Conservation (phyloP, 2,113 vertebrate genomes). For the Egretta garzetta region DNA sequence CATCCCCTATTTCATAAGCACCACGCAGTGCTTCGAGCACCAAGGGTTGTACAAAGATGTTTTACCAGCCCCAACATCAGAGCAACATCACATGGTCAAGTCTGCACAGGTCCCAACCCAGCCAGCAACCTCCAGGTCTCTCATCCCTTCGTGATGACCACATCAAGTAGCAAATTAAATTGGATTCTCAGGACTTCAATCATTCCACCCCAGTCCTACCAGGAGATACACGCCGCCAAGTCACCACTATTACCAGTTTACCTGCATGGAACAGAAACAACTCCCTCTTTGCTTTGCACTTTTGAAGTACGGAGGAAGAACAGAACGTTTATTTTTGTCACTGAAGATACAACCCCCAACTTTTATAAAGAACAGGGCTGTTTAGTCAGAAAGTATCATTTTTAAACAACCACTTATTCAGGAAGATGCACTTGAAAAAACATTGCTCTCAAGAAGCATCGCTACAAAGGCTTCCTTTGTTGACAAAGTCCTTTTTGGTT, state of each 20-base stretch:
- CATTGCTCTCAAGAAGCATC: background rate
- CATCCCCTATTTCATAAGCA: background rate
- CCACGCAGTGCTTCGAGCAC: accelerated
- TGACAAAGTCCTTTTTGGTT: background rate
- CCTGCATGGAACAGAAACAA: accelerated
- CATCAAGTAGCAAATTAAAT: background rate
- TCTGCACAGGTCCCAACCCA: accelerated
- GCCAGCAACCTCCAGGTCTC: background rate
- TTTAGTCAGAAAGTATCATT: background rate
- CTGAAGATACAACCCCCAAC: background rate
- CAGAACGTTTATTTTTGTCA: background rate
- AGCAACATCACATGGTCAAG: accelerated
- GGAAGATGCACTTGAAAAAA: background rate
- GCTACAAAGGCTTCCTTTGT: background rate
- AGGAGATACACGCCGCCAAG: accelerated
- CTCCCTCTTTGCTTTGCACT: background rate
- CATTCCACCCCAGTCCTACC: background rate
- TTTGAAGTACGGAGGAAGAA: accelerated
- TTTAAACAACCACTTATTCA: background rate
- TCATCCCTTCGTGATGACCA: accelerated
- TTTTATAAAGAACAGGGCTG: background rate
- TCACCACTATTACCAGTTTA: accelerated
- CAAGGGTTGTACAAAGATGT: background rate
- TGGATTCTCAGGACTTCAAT: background rate
- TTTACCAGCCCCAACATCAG: background rate